Evolutionary conservation across 2,113 vertebrate genomes (phyloP), one percentile per base, ranked within the genome.

Genomic region (Chloropsis hardwickii): DNA sequence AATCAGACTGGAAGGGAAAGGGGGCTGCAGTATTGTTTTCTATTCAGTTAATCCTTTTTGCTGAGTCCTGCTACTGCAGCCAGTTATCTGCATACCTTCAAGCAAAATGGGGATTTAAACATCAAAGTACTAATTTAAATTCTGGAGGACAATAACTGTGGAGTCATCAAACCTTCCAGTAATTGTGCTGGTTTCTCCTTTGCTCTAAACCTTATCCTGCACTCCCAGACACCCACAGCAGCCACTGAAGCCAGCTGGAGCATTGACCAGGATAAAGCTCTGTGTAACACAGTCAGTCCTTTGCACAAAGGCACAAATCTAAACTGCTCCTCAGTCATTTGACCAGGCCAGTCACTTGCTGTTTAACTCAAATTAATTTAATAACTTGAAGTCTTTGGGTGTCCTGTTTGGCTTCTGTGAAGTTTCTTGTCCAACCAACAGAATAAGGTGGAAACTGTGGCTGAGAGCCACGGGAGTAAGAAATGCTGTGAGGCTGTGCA

Each of bases 71-170:
- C 53, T 76, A 29, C 61, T 64, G 45, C 61, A 74, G 56, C 31
- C 44, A 39, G 51, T 42, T 77, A 51, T 81, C 94, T 74, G 29
- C 44, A 50, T 66, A 45, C 58, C 82, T 90, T 77, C 39, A 22
- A 91, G 91, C 71, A 80, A 71, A 95, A 81, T 10, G 7, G 37
- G n/a, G 81, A 89, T 91, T 91, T 87, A 71, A 97, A 84, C 91
- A 57, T 66, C 53, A 81, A 92, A 96, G 81, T 12, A n/a, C 27
- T 82, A 6, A 79, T 79, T 91, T 72, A 64, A 76, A 91, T 94
- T 79, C 78, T 76, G 84, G 40, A 79, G 73, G n/a, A 71, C 42
- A 84, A 81, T 72, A 45, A 45, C 6, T 35, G 65, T 9, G 42
- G 61, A 87, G n/a, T 50, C 12, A 45, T 66, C 61, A 89, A 88